Base-by-base conservation (phyloP, 2,113 vertebrate genomes). In the Columbina picui region DNA sequence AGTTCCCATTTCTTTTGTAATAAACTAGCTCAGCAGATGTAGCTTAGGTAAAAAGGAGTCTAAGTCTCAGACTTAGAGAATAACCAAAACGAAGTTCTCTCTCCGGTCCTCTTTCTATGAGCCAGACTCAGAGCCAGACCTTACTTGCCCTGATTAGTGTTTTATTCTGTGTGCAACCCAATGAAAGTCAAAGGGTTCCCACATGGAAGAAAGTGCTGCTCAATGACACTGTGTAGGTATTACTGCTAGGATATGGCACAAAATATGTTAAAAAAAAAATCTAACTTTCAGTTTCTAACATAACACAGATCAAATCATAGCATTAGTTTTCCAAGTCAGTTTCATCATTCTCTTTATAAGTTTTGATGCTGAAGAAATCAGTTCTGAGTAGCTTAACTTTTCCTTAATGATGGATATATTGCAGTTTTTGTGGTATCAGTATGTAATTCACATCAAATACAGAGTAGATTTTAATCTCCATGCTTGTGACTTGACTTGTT, bases 11-110 rank as follows among this genome's bases (percentile, higher is more conserved):
- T 94, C 89, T 96, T 97, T 96, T 95, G 86, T 95, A 90, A 96
- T 94, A 97, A 94, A 78, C 93, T 92, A 94, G 90, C 93, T 96
- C 96, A 97, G 87, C 90, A 98, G 92, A 95, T 94, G 93, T 89
- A 97, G 94, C 81, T 77, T 95, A 81, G 83, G 93, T 95, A 78
- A 95, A 96, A 88, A 93, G 59, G 50, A 95, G 94, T 97, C 91
- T 84, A 94, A 96, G 82, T 97, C 83, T 94, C 76, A 21, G 97
- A n/a, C 75, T 96, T 79, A 85, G 7, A 77, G 81, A 87, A 87
- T 53, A 90, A 90, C 87, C 70, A 93, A 96, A 96, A 80, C 75
- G 92, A 94, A 96, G 81, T 74, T 95, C 89, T 96, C 74, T 92
- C 87, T 94, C 91, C 1, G 57, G 94, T 91, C 84, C 76, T 94